Percentiles rank a stretch among this genome's conserved stretches.
Conservation (phyloP, 2,888 invertebrate genomes). For the Cylloceria caligata region DNA sequence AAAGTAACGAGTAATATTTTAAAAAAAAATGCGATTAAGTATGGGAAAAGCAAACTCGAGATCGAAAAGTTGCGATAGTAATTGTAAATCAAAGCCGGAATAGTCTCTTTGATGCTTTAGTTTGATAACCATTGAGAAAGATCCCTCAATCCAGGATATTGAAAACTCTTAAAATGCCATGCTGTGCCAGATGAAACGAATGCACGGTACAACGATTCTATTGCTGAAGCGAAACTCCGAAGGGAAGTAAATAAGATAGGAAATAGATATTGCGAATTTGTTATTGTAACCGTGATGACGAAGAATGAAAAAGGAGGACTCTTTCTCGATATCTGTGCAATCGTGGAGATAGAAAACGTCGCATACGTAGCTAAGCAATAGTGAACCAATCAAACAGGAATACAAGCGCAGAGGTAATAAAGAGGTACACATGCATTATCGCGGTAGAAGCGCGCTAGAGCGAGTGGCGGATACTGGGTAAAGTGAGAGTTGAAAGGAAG, state of each 20-base stretch:
- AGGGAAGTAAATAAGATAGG: conserved; percentile 7
- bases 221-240: conserved; percentile 25
- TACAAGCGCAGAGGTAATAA: conserved; percentile 45
- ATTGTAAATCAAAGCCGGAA: not conserved
- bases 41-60: not conserved
- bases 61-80: not conserved
- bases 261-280: not conserved
- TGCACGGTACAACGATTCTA: not conserved
- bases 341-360: not conserved
- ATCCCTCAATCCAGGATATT: not conserved
- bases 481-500: conserved; percentile 30
- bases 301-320: not conserved
- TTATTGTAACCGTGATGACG: not conserved
- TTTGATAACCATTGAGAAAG: not conserved
- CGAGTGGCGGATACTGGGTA: conserved; percentile 26
- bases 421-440: conserved; percentile 60
- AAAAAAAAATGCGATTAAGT: too few species aligned
- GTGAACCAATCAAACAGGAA: conserved; percentile 24
- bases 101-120: not conserved
- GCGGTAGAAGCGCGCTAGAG: conserved; percentile 40
- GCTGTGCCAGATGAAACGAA: not conserved
- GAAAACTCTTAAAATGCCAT: not conserved
- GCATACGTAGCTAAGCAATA: conserved; percentile 9
- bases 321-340: not conserved
- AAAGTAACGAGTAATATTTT: not conserved